Evolutionary conservation across 2,888 invertebrate genomes (phyloP).

Genomic region (Marronus borbonicus): DNA sequence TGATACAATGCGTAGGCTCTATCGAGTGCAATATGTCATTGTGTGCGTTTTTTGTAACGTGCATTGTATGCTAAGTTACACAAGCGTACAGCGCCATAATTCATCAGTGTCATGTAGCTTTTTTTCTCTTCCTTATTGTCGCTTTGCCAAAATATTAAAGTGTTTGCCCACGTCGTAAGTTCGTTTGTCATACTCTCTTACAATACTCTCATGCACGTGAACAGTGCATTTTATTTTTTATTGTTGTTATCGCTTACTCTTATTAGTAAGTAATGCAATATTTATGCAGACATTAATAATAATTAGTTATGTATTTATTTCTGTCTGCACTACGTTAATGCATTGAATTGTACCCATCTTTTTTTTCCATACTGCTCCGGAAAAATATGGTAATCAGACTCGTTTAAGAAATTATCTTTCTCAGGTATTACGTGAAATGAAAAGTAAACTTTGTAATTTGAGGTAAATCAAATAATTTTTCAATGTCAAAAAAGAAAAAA

Average conservation of each 20-base stretch:
- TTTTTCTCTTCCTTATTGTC: constrained; percentile 33
- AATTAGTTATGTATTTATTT: too few species aligned
- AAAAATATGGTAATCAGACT: too few species aligned
- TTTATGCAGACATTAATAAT: too few species aligned
- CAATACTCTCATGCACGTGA: neutral
- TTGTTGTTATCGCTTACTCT: neutral
- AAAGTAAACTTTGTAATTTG: too few species aligned
- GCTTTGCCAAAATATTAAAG: constrained; percentile 42
- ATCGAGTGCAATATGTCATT: constrained; percentile 45
- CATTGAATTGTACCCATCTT: too few species aligned
- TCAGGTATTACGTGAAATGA: too few species aligned
- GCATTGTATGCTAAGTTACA: constrained; percentile 48
- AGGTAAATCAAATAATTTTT: too few species aligned
- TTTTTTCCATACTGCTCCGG: too few species aligned
- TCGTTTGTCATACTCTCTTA: neutral
- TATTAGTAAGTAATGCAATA: too few species aligned
- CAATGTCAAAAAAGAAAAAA: too few species aligned
- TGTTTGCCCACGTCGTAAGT: constrained; percentile 31
- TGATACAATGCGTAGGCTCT: constrained; percentile 39
- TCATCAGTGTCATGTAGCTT: constrained; percentile 31
- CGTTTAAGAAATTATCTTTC: too few species aligned
- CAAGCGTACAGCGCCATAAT: constrained; percentile 39
- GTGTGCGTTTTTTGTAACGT: constrained; percentile 36
- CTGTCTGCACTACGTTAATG: too few species aligned
- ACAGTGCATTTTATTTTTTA: constrained; percentile 12